phyloP scores from a whole-genome alignment of 2,113 vertebrate genomes.

The Nycticebus coucang region DNA sequence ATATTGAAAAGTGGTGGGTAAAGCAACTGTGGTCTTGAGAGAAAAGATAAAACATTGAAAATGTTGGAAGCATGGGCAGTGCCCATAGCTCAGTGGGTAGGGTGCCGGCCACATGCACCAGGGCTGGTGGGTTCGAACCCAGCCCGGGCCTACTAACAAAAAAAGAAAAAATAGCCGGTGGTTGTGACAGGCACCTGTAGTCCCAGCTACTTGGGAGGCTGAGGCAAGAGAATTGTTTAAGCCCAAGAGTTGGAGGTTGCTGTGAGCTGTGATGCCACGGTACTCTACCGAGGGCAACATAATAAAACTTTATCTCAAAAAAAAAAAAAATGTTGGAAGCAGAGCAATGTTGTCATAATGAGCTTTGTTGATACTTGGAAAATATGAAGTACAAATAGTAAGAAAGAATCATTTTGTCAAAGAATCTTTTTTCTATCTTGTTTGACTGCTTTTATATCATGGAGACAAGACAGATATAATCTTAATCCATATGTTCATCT shows the following conservation, averaged over 20 bases:
- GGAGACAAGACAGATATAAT: neutral
- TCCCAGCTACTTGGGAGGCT: too few relatives aligned
- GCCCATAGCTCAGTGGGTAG: too few relatives aligned
- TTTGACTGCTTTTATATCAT: neutral
- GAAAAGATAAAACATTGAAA: neutral
- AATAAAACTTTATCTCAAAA: too few relatives aligned
- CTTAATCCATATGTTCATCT: neutral
- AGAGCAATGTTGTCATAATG: neutral
- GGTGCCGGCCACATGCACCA: too few relatives aligned
- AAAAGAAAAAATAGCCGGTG: too few relatives aligned
- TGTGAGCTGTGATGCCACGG: too few relatives aligned
- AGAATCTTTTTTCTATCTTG: neutral
- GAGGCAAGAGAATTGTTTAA: too few relatives aligned
- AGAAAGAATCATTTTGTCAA: neutral
- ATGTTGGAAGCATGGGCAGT: neutral
- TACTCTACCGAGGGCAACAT: too few relatives aligned
- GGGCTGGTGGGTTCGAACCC: too few relatives aligned
- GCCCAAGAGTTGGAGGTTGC: too few relatives aligned
- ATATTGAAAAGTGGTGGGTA: conserved; percentile 4
- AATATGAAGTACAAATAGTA: neutral
- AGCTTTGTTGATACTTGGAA: neutral
- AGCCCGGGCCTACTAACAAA: too few relatives aligned
- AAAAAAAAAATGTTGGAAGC: neutral
- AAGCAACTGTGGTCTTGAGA: neutral
- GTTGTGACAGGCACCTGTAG: too few relatives aligned